Base-by-base conservation (phyloP, 2,113 vertebrate genomes). In the Epinephelus fuscoguttatus region DNA sequence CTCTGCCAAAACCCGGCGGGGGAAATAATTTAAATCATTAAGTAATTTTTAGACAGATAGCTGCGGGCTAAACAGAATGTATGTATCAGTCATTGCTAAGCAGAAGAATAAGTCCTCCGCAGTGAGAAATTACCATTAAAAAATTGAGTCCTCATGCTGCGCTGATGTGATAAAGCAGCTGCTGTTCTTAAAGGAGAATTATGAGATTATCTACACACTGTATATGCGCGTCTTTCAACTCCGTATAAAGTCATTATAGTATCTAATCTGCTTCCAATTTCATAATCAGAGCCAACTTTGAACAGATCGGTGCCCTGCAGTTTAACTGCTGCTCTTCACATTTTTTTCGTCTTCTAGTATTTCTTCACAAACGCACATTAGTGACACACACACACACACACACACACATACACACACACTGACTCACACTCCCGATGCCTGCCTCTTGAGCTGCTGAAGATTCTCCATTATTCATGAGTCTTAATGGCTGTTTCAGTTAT, bases 401-500 rank as follows among this genome's bases (percentile, higher is more conserved):
- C 61, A 64, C 45, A 62, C 53, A 69, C 40, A 62, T 79, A 55
- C 52, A 63, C 53, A 69, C 40, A 62, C 81, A 55, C 52, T 45
- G 73, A 80, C 80, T 80, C 82, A 67, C 84, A 69, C 74, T 30
- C 56, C 19, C 56, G 37, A 75, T 37, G 70, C 47, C 72, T 55
- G 53, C 71, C 75, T 77, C 66, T 62, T 66, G 50, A 63, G 67
- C 85, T 84, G 78, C 33, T 72, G 72, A 70, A 71, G 67, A 40
- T 23, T 27, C 50, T 89, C 62, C 57, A 89, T 88, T 92, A 93
- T 92, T 87, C 70, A 87, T 90, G 78, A 89, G 45, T 56, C 50
- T 50, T 89, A 88, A 90, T 87, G 50, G 78, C 45, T 78, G 49
- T 70, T 75, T 87, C 64, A 49, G 62, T 85, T 66, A 52, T 67